Percentiles rank a stretch among this genome's conserved stretches.
phyloP scores from a whole-genome alignment of 2,888 invertebrate species.

The Meliscaeva auricollis region DNA sequence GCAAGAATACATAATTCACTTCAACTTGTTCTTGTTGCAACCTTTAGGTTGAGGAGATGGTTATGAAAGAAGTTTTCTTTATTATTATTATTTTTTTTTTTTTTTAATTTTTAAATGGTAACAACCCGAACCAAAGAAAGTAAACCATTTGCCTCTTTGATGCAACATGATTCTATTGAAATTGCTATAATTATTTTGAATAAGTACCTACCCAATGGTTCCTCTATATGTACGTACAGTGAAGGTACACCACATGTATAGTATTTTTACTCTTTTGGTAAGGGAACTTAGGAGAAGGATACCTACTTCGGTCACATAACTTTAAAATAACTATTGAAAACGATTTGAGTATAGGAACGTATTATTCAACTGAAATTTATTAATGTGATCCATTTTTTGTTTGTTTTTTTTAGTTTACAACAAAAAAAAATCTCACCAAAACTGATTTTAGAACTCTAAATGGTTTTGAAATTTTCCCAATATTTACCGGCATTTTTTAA shows the following conservation, averaged over 20 bases:
- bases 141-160: constrained; percentile 40
- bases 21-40: constrained; percentile 58
- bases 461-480: too few relatives aligned
- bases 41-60: neutral
- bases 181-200: constrained; percentile 60
- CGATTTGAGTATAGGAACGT: too few relatives aligned
- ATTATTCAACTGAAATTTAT: too few relatives aligned
- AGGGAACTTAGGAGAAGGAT: neutral
- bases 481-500: too few relatives aligned
- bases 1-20: constrained; percentile 50
- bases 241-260: too few relatives aligned
- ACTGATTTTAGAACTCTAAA: too few relatives aligned
- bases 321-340: too few relatives aligned
- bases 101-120: neutral
- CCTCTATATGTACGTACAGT: neutral
- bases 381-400: too few relatives aligned
- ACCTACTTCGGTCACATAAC: too few relatives aligned
- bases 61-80: constrained; percentile 27
- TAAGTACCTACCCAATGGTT: constrained; percentile 22
- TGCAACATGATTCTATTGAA: constrained; percentile 47
- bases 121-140: constrained; percentile 23
- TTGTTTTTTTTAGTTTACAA: too few relatives aligned
- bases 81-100: neutral
- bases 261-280: neutral
- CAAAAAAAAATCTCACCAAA: too few relatives aligned